Evolutionary conservation across 2,797 vertebrate genomes (phyloP).

Genomic region (Enoplosus armatus): DNA sequence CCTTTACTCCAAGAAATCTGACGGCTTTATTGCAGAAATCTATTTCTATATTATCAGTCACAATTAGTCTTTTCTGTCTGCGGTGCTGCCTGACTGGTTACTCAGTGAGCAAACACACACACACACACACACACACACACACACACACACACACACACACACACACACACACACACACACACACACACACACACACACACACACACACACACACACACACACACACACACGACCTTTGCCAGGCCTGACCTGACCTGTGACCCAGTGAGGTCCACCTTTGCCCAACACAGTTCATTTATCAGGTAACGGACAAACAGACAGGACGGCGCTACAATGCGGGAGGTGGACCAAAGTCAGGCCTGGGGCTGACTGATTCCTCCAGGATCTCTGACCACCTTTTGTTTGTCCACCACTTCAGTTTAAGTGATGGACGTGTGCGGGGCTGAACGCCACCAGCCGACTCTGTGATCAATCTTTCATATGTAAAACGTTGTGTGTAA

Average conservation of each 20-base stretch:
- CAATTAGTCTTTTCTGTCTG: neutral
- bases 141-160: neutral
- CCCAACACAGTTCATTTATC: slow-evolving; percentile 21
- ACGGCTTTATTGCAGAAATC: neutral
- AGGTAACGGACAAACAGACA: neutral
- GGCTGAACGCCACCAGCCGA: neutral
- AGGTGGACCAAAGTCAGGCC: neutral
- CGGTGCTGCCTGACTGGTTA: neutral
- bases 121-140: neutral
- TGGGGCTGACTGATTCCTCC: neutral
- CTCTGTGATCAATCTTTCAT: neutral
- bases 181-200: neutral
- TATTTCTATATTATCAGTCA: neutral
- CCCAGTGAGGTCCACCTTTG: slow-evolving; percentile 3
- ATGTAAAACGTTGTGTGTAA: neutral
- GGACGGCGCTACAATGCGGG: neutral
- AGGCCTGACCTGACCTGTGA: slow-evolving; percentile 12
- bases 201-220: neutral
- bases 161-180: neutral
- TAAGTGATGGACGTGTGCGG: neutral
- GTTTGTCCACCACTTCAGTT: neutral
- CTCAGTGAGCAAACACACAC: neutral
- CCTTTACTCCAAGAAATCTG: neutral
- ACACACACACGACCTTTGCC: neutral
- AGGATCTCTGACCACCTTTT: neutral